A percentile compares a stretch with the other conserved stretches of the same genome.
Conservation (phyloP, 2,113 vertebrate species). For the Xenopus tropicalis region UCB_Xtro_10.0 CM004445.2:37726001-37726500, state of each 20-base stretch:
- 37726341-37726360: slow-evolving; percentile 63
- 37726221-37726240: slow-evolving; percentile 57
- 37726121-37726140: slow-evolving; percentile 67
- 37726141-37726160: slow-evolving; percentile 64
- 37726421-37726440: neutral
- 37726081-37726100: slow-evolving; percentile 79
- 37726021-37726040: slow-evolving; percentile 58
- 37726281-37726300: slow-evolving; percentile 55
- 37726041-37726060: slow-evolving; percentile 69
- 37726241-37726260: slow-evolving; percentile 29
- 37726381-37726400: slow-evolving; percentile 75
- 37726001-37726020: slow-evolving; percentile 76
- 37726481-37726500: slow-evolving; percentile 2
- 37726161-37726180: slow-evolving; percentile 50
- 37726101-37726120: slow-evolving; percentile 77
- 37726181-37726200: neutral
- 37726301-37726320: slow-evolving; percentile 56
- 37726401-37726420: slow-evolving; percentile 52
- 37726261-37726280: slow-evolving; percentile 57
- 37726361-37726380: slow-evolving; percentile 61
- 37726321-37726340: slow-evolving; percentile 56
- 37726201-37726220: slow-evolving; percentile 47
- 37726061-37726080: slow-evolving; percentile 84
- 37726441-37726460: neutral
- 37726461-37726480: neutral